Conservation (phyloP, 2,888 invertebrate species). For the Herminia tarsipennalis region DNA sequence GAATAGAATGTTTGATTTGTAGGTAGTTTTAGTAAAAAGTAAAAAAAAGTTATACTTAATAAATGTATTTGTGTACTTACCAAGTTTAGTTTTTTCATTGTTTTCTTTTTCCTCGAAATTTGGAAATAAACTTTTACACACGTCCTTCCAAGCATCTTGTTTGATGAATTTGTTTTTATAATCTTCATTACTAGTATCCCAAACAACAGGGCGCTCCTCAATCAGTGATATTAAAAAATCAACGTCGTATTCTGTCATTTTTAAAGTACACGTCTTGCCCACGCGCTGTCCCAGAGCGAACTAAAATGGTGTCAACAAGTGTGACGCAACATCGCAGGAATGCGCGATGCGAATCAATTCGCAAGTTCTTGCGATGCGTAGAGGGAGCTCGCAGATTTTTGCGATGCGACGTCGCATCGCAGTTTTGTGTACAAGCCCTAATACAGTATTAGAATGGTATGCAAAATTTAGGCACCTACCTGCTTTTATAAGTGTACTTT, state of each 20-base stretch:
- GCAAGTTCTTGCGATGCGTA: constrained; percentile 34
- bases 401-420: constrained; percentile 29
- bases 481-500: no score
- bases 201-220: constrained; percentile 31
- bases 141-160: constrained; percentile 35
- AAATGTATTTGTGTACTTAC: constrained; percentile 32
- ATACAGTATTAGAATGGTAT: neutral
- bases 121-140: constrained; percentile 39
- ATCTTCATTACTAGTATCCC: constrained; percentile 41
- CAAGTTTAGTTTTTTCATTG: constrained; percentile 39
- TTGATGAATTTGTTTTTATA: constrained; percentile 32
- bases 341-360: constrained; percentile 37
- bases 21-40: constrained; percentile 27
- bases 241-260: no score
- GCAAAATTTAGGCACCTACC: no score
- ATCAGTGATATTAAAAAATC: constrained; percentile 32
- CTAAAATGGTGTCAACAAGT: constrained; percentile 37
- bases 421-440: constrained; percentile 17
- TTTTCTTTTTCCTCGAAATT: constrained; percentile 39
- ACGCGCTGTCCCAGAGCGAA: constrained; percentile 33
- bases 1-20: constrained; percentile 1
- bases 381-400: constrained; percentile 34
- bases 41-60: constrained; percentile 26
- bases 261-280: constrained; percentile 30
- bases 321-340: constrained; percentile 34